Evolutionary conservation across 1,140 invertebrate species (phyloP).

Genomic region (Brachionus koreanus): DNA sequence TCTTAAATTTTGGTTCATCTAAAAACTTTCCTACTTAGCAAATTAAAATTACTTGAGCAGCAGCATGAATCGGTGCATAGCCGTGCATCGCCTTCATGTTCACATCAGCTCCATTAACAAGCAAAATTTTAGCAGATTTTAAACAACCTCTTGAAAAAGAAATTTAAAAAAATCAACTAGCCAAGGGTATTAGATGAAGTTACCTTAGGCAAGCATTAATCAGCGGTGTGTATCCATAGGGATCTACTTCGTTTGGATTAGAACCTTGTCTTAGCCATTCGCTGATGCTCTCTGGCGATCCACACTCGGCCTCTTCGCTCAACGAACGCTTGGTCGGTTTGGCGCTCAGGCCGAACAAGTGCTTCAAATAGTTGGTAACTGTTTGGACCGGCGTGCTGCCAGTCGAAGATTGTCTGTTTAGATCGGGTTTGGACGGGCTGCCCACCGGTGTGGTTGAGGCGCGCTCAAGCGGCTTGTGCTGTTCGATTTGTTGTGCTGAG

Average conservation of each 20-base stretch:
- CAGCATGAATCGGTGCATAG: slow-evolving; percentile 41
- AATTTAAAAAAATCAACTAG: background rate
- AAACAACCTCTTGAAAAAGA: background rate
- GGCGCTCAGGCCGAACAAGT: slow-evolving; percentile 1
- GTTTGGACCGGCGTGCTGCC: background rate
- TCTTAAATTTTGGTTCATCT: background rate
- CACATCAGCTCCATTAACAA: slow-evolving; percentile 39
- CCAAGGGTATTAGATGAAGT: background rate
- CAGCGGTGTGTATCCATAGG: slow-evolving; percentile 41
- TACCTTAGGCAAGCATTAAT: slow-evolving; percentile 30
- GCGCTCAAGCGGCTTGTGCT: background rate
- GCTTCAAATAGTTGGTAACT: slow-evolving; percentile 14
- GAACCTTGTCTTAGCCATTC: slow-evolving; percentile 43
- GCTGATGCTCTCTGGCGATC: slow-evolving; percentile 25
- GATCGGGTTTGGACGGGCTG: background rate
- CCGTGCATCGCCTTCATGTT: slow-evolving; percentile 30
- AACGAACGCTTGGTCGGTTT: slow-evolving; percentile 20
- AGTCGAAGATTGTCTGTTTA: background rate
- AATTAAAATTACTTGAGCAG: slow-evolving; percentile 33
- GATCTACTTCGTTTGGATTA: slow-evolving; percentile 31
- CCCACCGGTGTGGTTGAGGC: background rate
- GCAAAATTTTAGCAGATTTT: slow-evolving; percentile 24
- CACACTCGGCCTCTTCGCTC: slow-evolving; percentile 42
- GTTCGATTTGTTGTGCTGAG: background rate
- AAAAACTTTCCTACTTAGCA: background rate